Base-by-base conservation (phyloP, 1,140 invertebrate species). In the Dreissena rostriformis region DNA sequence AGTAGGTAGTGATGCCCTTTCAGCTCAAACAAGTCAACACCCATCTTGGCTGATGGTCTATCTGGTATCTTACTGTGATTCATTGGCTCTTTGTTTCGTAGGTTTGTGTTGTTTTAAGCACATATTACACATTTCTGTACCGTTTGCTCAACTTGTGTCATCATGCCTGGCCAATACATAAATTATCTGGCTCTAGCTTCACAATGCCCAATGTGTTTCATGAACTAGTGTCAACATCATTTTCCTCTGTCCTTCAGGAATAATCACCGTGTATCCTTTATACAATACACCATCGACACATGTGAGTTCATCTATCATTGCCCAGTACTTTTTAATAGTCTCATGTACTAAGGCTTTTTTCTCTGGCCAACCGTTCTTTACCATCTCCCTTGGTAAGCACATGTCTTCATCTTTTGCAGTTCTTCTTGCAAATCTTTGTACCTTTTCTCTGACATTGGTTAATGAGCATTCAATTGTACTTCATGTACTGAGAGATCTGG, bases 1-100 rank as follows among this genome's bases (percentile, higher is more conserved):
- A 83, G 51, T 26, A 74, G 24, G 52, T 80, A 74, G 15, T 78
- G 15, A 19, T 39, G 22, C 26, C 82, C 84, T 78, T 70, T 76
- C 17, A 86, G 85, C 49, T 89, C 79, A 78, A 91, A 92, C 12
- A 94, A 88, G 77, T 94, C 93, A 52, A 77, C 66, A 15, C 86
- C 88, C 71, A 93, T 51, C 51, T 88, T 88, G 74, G 91, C 68
- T 82, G 86, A 94, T 12, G 91, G 88, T 74, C 71, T 51, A 2
- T 89, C 76, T 29, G 92, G 91, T 68, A 91, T 87, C 70, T 91
- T 82, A 78, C 89, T 73, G 14, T 24, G n/a, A 8, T 53, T 73
- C 71, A 73, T 10, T 10, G 29, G 6, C 57, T 73, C 71, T 86
- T n/a, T n/a, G n/a, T 39, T 70, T 7, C 22, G n/a, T 24, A 53